Base-by-base conservation (phyloP, 2,888 invertebrate species). In the Cyaniris semiargus region DNA sequence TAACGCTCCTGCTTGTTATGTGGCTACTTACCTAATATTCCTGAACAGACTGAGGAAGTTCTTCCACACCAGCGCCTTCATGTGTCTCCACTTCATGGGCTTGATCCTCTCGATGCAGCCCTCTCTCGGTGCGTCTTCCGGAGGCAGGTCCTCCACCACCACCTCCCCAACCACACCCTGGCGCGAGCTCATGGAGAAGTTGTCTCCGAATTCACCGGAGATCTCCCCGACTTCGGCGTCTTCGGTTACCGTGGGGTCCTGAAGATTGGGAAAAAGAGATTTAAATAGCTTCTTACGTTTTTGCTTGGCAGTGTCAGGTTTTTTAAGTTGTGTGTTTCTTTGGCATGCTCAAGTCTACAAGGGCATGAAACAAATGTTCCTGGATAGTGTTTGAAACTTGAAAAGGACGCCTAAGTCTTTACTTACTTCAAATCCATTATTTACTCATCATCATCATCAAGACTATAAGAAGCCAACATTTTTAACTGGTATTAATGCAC, bases 121-220 rank as follows among this genome's bases (percentile, higher is more conserved):
- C 27, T 89, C 90, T 3, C 94, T 90, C 0, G 95, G 94, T 60
- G 95, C 95, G 80, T 96, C 96, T 76, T 96, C 96, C 0, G 96
- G 96, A 0, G 97, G 97, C 80, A 97, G 84, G 66, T 96, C 96
- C 21, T 96, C 95, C 1, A 94, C 89, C 0, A 83, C 83, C 76
- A 91, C 83, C 56, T 96, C 95, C 13, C 95, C 94, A 70, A 96
- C 95, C 0, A 96, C 96, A 76, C 96, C 95, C 77, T 95, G 94
- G 79, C 96, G 95, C 84, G 97, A 97, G 77, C 96, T 95, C 94
- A 97, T 96, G 4, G 97, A 97, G 3, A 97, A 95, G 84, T 97
- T 97, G 87, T 97, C 97, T 71, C 97, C 97, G 80, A 97, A 97
- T 87, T 97, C 97, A 4, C 97, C 97, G 23, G 97, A 97, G 82